Evolutionary conservation across 2,797 vertebrate genomes (phyloP).

Genomic region (Aldrovandia affinis): DNA sequence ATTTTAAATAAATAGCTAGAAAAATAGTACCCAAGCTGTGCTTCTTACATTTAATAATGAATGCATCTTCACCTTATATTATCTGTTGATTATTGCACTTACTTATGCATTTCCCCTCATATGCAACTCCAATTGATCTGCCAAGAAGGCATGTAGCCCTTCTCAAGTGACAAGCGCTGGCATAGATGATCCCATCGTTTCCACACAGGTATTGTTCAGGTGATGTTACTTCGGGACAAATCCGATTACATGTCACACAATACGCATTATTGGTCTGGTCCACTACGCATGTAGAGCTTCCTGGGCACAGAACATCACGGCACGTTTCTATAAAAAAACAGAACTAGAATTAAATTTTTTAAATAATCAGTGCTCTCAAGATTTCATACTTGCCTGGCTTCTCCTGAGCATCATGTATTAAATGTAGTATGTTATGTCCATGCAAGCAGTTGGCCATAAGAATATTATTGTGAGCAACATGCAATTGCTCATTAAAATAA

Average conservation of each 20-base stretch:
- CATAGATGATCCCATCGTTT: constrained; percentile 83
- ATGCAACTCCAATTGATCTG: constrained; percentile 85
- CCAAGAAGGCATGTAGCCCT: constrained; percentile 86
- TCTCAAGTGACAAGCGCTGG: constrained; percentile 84
- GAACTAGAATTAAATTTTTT: background rate
- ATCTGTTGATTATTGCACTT: constrained; percentile 56
- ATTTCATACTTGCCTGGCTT: background rate
- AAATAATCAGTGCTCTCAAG: background rate
- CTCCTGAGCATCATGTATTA: background rate
- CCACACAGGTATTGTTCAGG: constrained; percentile 84
- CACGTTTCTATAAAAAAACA: constrained; percentile 76
- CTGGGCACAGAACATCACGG: constrained; percentile 81
- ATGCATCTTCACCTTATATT: constrained; percentile 18
- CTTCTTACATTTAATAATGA: constrained; percentile 32
- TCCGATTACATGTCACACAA: constrained; percentile 84
- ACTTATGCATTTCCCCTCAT: constrained; percentile 88
- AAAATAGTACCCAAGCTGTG: background rate
- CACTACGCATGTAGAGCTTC: constrained; percentile 83
- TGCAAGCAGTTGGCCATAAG: background rate
- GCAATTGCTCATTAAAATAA: background rate
- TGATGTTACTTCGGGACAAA: constrained; percentile 80
- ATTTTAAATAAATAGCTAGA: background rate
- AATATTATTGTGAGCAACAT: background rate
- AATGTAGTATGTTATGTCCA: background rate
- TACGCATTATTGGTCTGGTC: constrained; percentile 87